A percentile compares a stretch with the other conserved stretches of the same genome.
phyloP scores from a whole-genome alignment of 2,797 vertebrate genomes.

The Labeo calbasu region DNA sequence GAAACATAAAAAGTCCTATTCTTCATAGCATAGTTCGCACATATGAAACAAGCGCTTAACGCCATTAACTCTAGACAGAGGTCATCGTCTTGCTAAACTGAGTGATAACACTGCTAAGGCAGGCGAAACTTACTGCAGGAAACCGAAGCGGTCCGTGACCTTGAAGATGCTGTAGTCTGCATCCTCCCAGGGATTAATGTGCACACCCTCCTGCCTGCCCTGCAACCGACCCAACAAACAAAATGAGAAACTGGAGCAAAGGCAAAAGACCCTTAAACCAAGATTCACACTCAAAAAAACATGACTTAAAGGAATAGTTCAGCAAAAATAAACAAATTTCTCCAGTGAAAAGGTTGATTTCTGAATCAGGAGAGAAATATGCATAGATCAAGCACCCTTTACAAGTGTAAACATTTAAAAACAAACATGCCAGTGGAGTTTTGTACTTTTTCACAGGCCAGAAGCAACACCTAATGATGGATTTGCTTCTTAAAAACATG shows the following conservation, averaged over 20 bases:
- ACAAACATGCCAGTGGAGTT: not conserved
- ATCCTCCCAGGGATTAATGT: slow-evolving; percentile 91
- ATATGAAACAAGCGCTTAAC: not conserved
- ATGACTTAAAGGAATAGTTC: not conserved
- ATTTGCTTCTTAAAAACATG: not conserved
- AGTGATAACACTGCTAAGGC: slow-evolving; percentile 16
- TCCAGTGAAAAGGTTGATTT: not conserved
- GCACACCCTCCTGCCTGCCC: slow-evolving; percentile 85
- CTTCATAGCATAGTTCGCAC: not conserved
- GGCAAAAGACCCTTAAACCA: slow-evolving; percentile 49
- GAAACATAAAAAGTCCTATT: not conserved
- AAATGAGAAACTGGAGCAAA: slow-evolving; percentile 28
- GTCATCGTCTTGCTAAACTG: not conserved
- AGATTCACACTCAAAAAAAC: not conserved
- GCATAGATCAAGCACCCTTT: not conserved
- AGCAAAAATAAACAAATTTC: not conserved
- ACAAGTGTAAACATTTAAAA: not conserved
- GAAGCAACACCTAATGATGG: not conserved
- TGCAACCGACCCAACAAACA: slow-evolving; percentile 68
- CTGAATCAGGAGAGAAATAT: not conserved
- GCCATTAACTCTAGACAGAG: not conserved
- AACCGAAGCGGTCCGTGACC: slow-evolving; percentile 90
- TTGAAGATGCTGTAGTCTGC: slow-evolving; percentile 86
- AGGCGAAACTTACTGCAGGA: slow-evolving; percentile 86
- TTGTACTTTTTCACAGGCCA: not conserved